Conservation (phyloP, 1,140 invertebrate species). For the Laupala kohalensis region DNA sequence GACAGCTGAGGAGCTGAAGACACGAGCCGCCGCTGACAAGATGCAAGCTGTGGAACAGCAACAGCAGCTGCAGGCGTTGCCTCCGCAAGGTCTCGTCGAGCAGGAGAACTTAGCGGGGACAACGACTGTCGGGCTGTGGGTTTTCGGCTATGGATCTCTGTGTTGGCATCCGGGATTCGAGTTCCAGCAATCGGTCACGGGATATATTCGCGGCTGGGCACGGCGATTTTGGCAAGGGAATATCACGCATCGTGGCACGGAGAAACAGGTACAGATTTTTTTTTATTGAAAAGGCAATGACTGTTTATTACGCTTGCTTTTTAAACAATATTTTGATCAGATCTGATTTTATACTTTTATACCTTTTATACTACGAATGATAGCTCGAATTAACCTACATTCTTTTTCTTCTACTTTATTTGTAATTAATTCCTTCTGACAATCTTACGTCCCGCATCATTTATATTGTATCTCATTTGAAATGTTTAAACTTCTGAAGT, state of each 20-base stretch:
- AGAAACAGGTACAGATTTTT: constrained; percentile 66
- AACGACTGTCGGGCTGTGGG: constrained; percentile 39
- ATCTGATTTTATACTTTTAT: too few species aligned
- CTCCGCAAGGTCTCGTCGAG: not conserved
- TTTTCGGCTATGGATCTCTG: constrained; percentile 76
- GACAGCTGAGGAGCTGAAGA: not conserved
- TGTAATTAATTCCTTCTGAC: too few species aligned
- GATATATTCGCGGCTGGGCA: constrained; percentile 58
- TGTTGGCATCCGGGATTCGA: constrained; percentile 79
- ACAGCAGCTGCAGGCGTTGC: too few species aligned
- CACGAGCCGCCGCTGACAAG: not conserved
- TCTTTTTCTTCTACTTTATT: too few species aligned
- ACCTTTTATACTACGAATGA: too few species aligned
- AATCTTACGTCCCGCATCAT: too few species aligned
- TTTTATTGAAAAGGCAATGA: too few species aligned
- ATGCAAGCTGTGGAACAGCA: not conserved
- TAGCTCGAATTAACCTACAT: too few species aligned
- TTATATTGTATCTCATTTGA: too few species aligned
- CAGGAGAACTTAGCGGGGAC: not conserved
- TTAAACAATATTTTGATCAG: too few species aligned
- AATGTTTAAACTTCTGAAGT: too few species aligned
- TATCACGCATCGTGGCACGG: constrained; percentile 61
- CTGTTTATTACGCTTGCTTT: too few species aligned
- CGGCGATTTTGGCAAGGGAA: constrained; percentile 81
- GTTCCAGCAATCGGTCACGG: constrained; percentile 52